Evolutionary conservation across 2,888 invertebrate genomes (phyloP), one percentile per base, ranked within the genome.

Genomic region (Tipula vernalis): DNA sequence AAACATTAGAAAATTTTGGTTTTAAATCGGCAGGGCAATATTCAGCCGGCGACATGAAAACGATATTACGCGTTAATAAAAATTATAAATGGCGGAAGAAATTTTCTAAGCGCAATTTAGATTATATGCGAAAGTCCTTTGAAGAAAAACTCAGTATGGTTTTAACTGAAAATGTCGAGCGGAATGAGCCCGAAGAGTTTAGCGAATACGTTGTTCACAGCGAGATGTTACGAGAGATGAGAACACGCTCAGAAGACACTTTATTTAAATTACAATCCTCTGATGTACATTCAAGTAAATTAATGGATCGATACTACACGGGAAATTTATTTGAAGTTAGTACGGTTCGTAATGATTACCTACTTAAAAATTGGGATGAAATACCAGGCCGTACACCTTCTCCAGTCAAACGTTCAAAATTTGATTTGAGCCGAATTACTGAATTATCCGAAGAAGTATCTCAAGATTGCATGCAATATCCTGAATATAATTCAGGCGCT

Each of bases 321-420:
- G 88, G 90, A 18, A 89, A 91, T 87, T 90, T 94, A 84, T 89
- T 95, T 84, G 91, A 93, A 87, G 91, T 91, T 86, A 90, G 91
- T 47, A 88, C 86, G 84, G 89, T 89, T 84, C 91, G 90, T 88
- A 90, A 91, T 51, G 93, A 94, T 36, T 90, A 91, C 89, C 91
- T 94, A 87, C 89, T 95, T n/a, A 93, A 92, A 90, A 92, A 94
- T 89, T 95, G 95, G 94, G 90, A 91, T 36, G 89, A 91, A 85
- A 95, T 95, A 89, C 94, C 94, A 4, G 95, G 95, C 0, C 91
- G 95, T 87, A 93, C 94, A 86, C 95, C 95, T 0, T 41, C 84
- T 39, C 71, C 71, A 10, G 71, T 2, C 8, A 71, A 28, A 10
- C 28, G 10, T 10, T 3, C 28, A 28, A 6, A 28, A 4, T 71